Conservation (phyloP, 2,888 invertebrate genomes). For the Perizoma flavofasciatum region DNA sequence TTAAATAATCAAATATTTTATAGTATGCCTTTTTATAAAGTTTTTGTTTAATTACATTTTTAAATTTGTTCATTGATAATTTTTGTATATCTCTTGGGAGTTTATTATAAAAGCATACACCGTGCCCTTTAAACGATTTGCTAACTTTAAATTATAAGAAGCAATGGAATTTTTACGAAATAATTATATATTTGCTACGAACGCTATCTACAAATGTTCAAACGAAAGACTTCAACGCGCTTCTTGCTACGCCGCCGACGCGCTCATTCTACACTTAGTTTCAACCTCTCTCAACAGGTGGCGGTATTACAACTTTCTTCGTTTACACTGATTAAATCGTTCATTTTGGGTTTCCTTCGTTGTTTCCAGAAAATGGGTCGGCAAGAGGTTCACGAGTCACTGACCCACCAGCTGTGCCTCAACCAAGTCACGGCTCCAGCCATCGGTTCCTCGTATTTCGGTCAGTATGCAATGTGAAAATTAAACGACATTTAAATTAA, state of each 20-base stretch:
- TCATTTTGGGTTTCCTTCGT: constrained; percentile 37
- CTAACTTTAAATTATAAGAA: too few species aligned
- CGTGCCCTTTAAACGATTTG: too few species aligned
- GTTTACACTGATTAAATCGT: constrained; percentile 2
- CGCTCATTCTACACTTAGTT: constrained; percentile 10
- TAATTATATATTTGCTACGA: constrained; percentile 4
- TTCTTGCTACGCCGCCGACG: constrained; percentile 29
- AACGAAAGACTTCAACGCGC: constrained; percentile 25
- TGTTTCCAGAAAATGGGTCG: constrained; percentile 76
- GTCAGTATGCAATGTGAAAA: constrained; percentile 74
- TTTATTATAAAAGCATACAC: too few species aligned
- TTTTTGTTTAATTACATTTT: too few species aligned
- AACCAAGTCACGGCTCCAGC: constrained; percentile 68
- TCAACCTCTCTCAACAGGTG: constrained; percentile 44
- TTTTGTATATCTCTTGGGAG: too few species aligned
- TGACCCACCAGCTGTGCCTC: constrained; percentile 59
- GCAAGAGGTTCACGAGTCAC: constrained; percentile 66
- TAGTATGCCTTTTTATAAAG: too few species aligned
- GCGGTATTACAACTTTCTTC: constrained; percentile 42
- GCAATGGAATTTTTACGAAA: not conserved
- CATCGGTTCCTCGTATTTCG: constrained; percentile 75
- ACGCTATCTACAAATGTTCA: constrained; percentile 22
- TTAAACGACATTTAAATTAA: constrained; percentile 47
- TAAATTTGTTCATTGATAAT: too few species aligned
- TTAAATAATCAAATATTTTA: too few species aligned